Evolutionary conservation across 2,888 invertebrate species (phyloP).

Genomic region (Diaphora mendica): DNA sequence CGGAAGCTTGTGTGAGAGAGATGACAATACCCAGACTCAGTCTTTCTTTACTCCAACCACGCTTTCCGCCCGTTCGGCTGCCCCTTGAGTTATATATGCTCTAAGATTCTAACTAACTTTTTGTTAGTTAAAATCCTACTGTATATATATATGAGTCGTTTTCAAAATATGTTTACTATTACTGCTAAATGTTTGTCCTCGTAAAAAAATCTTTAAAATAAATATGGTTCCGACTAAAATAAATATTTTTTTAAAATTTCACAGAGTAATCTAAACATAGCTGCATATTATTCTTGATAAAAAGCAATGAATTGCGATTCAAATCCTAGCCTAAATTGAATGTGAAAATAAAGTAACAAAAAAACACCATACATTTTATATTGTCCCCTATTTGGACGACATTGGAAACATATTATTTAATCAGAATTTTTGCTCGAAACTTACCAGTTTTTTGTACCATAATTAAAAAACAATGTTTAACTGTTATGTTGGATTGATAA

Average conservation of each 20-base stretch:
- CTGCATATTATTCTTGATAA: constrained; percentile 18
- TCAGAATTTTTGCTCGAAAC: constrained; percentile 11
- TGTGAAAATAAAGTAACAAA: constrained; percentile 18
- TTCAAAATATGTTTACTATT: constrained; percentile 21
- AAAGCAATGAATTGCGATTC: too few species aligned
- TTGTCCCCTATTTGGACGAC: neutral
- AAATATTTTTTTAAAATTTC: constrained; percentile 9
- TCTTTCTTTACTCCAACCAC: too few species aligned
- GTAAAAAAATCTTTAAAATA: constrained; percentile 17
- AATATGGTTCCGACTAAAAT: constrained; percentile 7
- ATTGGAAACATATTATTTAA: neutral
- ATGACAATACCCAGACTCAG: too few species aligned
- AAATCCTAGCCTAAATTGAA: constrained; percentile 17
- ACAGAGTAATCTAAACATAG: constrained; percentile 15
- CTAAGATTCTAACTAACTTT: too few species aligned
- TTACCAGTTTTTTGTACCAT: constrained; percentile 18
- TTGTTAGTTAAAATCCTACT: too few species aligned
- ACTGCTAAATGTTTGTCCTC: constrained; percentile 23
- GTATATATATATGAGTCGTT: too few species aligned
- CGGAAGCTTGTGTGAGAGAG: too few species aligned
- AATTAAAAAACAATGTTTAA: constrained; percentile 23
- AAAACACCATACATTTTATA: neutral
- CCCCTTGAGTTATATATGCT: too few species aligned
- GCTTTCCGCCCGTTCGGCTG: too few species aligned
- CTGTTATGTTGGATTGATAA: constrained; percentile 17